These are phyloP conservation scores for Chrysaora quinquecirrha DNA, from an alignment of 30 jellyfish, hydroid and myxozoan species.

Conservation along the genomic window DNA sequence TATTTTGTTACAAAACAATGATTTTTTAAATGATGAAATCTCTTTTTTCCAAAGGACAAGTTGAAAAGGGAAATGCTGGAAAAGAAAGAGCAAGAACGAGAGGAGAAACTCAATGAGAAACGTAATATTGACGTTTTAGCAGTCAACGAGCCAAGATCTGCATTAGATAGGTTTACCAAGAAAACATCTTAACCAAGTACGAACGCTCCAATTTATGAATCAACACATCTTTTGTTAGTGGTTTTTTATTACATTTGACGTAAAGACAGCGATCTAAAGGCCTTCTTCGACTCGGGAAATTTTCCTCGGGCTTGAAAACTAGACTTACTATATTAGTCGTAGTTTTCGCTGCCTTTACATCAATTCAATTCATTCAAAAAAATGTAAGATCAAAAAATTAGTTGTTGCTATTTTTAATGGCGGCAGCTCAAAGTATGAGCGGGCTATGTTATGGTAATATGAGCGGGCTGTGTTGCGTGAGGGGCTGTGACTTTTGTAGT, in stretches of 20 bases:
- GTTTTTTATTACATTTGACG: not conserved
- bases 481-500: too few relatives aligned
- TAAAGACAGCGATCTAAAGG: too few relatives aligned
- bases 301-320: not conserved
- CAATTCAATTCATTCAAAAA: not conserved
- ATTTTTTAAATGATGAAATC: too few relatives aligned
- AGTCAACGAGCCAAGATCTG: constrained; percentile 47
- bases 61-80: constrained; percentile 55
- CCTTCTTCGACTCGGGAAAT: too few relatives aligned
- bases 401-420: too few relatives aligned
- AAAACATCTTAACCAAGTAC: constrained; percentile 14
- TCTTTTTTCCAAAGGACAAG: constrained; percentile 63
- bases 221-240: not conserved
- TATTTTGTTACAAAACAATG: too few relatives aligned
- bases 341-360: not conserved
- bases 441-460: too few relatives aligned
- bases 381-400: too few relatives aligned
- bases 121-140: not conserved
- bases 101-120: constrained; percentile 12
- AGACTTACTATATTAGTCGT: not conserved
- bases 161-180: constrained; percentile 67
- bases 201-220: too few relatives aligned
- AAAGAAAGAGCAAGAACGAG: constrained; percentile 50
- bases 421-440: too few relatives aligned
- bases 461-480: too few relatives aligned